phyloP scores from a whole-genome alignment of 2,113 vertebrate species.

The Erythrocercus mccallii region DNA sequence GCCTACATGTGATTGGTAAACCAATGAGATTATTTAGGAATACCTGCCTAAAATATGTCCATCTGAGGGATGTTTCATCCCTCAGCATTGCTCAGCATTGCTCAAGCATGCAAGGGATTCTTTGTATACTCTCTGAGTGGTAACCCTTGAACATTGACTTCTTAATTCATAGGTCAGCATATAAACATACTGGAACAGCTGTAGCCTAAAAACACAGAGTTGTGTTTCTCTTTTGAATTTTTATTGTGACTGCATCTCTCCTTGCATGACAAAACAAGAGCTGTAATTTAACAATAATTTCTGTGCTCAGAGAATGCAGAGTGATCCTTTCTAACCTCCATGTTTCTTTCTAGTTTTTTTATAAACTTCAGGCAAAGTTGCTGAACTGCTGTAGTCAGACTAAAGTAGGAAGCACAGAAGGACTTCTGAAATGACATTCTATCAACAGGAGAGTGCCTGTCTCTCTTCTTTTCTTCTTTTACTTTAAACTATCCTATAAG shows the following conservation, averaged over 20 bases:
- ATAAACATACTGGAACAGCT: not conserved
- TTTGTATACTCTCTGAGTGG: not conserved
- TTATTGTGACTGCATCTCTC: not conserved
- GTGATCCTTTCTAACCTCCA: not conserved
- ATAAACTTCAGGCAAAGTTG: not conserved
- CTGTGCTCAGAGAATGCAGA: not conserved
- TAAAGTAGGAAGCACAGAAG: not conserved
- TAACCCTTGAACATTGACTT: not conserved
- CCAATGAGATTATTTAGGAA: not conserved
- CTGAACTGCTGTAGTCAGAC: not conserved
- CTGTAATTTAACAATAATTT: not conserved
- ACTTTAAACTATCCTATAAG: not conserved
- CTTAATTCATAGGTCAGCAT: not conserved
- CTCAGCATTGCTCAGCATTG: not conserved
- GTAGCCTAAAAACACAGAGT: not conserved
- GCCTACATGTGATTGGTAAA: not conserved
- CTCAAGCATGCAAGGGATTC: not conserved
- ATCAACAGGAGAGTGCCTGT: not conserved
- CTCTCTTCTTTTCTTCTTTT: conserved; percentile 27
- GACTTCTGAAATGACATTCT: not conserved
- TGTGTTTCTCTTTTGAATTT: not conserved
- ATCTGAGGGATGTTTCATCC: not conserved
- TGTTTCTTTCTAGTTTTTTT: not conserved
- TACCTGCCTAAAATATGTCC: not conserved
- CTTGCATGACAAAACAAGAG: not conserved